Base-by-base conservation (phyloP, 2,888 invertebrate species). In the Drosophila recens region DNA sequence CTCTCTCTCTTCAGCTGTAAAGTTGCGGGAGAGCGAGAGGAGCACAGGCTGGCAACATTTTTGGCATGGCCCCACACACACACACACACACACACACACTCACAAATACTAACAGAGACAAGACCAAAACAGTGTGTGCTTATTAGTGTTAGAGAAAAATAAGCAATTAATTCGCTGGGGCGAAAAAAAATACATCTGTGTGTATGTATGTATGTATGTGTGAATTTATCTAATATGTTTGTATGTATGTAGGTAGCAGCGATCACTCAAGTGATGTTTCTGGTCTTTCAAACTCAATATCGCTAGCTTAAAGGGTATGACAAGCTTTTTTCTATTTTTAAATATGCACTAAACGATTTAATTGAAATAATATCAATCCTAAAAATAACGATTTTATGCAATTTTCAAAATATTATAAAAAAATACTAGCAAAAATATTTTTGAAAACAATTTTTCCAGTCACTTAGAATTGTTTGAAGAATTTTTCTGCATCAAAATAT, bases 131-230 rank as follows among this genome's bases (percentile, higher is more conserved):
- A 63, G 68, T 76, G 65, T 76, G 72, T 76, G 63, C 68, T 58
- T 65, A 76, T 68, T 72, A 59, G 27, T 63, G 59, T 76, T 76
- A 53, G 82, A 67, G 54, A 56, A 72, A 81, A 79, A 81, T 76
- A 58, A 75, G 67, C 72, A 75, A 80, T 82, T 73, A 82, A 79
- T 61, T 70, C 34, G 43, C 40, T 62, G 56, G 33, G 43, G 56
- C 45, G 23, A 68, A 64, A 65, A 48, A 64, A 64, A 59, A 40
- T 36, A 52, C 23, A 65, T 17, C 13, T 57, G 27, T 49, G 23
- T 27, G n/a, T 17, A 17, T 17, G 17, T 17, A 17, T 17, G 17
- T 17, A n/a, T n/a, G n/a, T n/a, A 17, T 17, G 17, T 27, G 13
- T 23, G 5, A 11, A 52, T 53, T 23, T 40, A 53, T 15, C 36